Percentiles rank a stretch among this genome's conserved stretches.
Evolutionary conservation across 2,797 vertebrate genomes (phyloP).

Genomic region (Gymnothorax javanicus): DNA sequence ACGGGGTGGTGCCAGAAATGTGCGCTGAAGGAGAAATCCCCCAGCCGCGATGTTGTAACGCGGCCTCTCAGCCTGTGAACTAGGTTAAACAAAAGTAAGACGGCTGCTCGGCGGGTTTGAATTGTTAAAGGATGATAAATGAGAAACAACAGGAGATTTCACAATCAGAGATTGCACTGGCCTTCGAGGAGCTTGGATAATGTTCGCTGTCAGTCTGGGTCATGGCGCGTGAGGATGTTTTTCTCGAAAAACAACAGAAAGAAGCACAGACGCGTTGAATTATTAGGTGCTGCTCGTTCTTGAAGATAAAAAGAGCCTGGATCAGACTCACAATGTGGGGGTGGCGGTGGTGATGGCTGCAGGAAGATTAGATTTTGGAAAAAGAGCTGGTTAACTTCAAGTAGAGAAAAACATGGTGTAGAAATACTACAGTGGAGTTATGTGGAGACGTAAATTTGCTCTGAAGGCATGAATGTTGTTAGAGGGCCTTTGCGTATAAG

Average conservation of each 20-base stretch:
- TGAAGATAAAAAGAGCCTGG: constrained; percentile 36
- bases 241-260: constrained; percentile 45
- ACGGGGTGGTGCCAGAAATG: not conserved
- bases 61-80: constrained; percentile 25
- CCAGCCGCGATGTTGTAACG: not conserved
- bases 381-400: not conserved
- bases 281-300: constrained; percentile 59
- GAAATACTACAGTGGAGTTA: not conserved
- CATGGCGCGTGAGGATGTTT: constrained; percentile 56
- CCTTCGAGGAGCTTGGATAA: constrained; percentile 38
- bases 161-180: constrained; percentile 57
- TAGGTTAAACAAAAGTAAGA: constrained; percentile 18
- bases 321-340: constrained; percentile 32
- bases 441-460: constrained; percentile 2
- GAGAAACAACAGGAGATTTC: constrained; percentile 65
- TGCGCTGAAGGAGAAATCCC: not conserved
- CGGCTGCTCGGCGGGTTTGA: constrained; percentile 54
- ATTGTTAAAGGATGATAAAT: constrained; percentile 50
- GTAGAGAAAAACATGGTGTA: not conserved
- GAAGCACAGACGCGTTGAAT: constrained; percentile 54
- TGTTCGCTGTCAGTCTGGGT: constrained; percentile 42
- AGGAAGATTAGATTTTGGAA: constrained; percentile 33
- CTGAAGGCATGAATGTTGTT: not conserved
- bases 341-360: constrained; percentile 22
- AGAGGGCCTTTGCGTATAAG: not conserved